Conservation (phyloP, 2,888 invertebrate species). For the Agrypnus murinus region DNA sequence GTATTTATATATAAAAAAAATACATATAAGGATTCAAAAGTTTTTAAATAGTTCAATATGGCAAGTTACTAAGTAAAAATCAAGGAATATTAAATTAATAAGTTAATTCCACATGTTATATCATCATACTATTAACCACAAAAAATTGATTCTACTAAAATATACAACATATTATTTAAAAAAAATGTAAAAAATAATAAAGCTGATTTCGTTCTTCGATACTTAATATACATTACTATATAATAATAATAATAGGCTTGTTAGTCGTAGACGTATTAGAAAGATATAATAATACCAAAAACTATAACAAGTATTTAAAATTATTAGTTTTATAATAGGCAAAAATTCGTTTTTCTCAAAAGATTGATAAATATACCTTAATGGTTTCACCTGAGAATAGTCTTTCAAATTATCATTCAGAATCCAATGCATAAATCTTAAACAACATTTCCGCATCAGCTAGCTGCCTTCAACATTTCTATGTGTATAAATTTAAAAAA, state of each 20-base stretch:
- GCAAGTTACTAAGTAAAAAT: constrained; percentile 27
- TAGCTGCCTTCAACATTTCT: no score
- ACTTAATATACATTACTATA: constrained; percentile 22
- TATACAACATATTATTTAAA: constrained; percentile 35
- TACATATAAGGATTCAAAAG: constrained; percentile 23
- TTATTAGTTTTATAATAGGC: constrained; percentile 27
- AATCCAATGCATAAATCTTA: neutral
- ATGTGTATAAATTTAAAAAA: no score
- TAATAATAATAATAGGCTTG: constrained; percentile 20
- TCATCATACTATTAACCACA: constrained; percentile 33
- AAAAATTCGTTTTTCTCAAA: constrained; percentile 22
- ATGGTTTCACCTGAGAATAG: constrained; percentile 30
- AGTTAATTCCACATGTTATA: constrained; percentile 28
- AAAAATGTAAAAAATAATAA: constrained; percentile 27
- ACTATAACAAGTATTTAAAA: neutral
- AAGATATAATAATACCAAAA: constrained; percentile 14
- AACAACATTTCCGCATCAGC: no score
- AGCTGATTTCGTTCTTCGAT: constrained; percentile 21
- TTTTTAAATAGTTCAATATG: constrained; percentile 26
- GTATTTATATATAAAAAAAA: constrained; percentile 7
- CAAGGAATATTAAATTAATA: constrained; percentile 24
- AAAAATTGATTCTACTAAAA: constrained; percentile 32
- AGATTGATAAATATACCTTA: constrained; percentile 24
- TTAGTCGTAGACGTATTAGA: constrained; percentile 5
- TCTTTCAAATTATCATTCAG: constrained; percentile 9